phyloP scores from a whole-genome alignment of 2,888 invertebrate species.

The Disparrhopalites patrizii region DNA sequence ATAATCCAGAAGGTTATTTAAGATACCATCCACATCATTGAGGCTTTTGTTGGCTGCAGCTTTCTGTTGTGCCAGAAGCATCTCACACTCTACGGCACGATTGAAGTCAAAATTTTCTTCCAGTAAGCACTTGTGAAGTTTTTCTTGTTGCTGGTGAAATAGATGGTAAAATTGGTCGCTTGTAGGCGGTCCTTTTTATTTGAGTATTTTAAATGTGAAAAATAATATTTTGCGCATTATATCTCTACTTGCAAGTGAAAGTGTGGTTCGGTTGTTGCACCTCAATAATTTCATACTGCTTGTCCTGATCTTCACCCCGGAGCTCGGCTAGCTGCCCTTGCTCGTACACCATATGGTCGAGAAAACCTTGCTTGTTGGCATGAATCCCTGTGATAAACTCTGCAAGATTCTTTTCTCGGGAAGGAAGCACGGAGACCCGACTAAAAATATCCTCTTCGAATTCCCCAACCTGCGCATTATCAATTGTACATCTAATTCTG shows the following conservation, averaged over 20 bases:
- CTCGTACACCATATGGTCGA: constrained; percentile 15
- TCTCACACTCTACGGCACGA: neutral
- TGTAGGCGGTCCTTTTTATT: no score
- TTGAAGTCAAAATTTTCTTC: neutral
- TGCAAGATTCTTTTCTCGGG: constrained; percentile 4
- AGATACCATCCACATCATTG: neutral
- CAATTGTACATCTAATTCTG: neutral
- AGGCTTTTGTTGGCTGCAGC: neutral
- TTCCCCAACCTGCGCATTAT: no score
- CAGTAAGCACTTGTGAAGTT: neutral
- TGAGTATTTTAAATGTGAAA: neutral
- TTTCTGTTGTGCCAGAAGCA: neutral
- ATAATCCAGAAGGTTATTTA: neutral
- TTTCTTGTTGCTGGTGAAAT: constrained; percentile 3
- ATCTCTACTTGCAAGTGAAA: no score
- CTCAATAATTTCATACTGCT: no score
- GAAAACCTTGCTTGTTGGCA: constrained; percentile 1
- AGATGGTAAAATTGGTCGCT: no score
- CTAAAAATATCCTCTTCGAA: constrained; percentile 2
- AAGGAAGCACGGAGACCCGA: neutral
- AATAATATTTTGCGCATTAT: no score
- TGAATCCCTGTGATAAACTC: constrained; percentile 5
- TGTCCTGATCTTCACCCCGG: neutral
- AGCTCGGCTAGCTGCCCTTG: constrained; percentile 4
- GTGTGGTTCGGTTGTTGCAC: no score